Percentiles rank a stretch among this genome's conserved stretches.
phyloP scores from a whole-genome alignment of 1,140 invertebrate genomes.

The Eubasilissa regina region DNA sequence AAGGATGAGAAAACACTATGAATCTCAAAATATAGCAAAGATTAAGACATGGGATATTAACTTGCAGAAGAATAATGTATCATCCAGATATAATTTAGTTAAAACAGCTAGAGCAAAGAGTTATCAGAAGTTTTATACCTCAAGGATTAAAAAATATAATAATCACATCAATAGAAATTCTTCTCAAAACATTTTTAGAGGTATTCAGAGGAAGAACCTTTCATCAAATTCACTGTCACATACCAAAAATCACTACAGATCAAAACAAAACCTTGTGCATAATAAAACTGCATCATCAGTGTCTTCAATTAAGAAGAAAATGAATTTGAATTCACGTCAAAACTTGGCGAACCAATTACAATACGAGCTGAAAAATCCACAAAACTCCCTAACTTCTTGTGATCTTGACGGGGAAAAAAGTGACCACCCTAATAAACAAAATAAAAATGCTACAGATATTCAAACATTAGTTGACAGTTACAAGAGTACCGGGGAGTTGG shows the following conservation, averaged over 20 bases:
- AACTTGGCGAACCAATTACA: background rate
- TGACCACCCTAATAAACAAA: background rate
- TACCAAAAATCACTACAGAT: background rate
- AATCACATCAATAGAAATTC: slow-evolving; percentile 1
- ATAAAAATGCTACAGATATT: background rate
- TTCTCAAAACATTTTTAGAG: slow-evolving; percentile 10
- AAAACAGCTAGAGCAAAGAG: background rate
- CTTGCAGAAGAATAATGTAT: background rate
- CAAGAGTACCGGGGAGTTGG: background rate
- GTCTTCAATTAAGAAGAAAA: background rate
- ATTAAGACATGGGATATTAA: background rate
- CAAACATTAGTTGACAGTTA: background rate
- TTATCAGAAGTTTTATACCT: background rate
- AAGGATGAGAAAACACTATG: slow-evolving; percentile 20
- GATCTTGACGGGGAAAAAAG: background rate
- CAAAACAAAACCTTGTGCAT: background rate
- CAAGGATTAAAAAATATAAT: background rate
- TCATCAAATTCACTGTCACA: background rate
- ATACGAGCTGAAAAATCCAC: background rate
- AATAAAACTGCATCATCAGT: background rate
- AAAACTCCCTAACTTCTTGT: background rate
- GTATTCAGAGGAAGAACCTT: background rate
- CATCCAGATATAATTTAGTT: background rate
- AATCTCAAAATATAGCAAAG: background rate
- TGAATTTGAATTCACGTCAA: background rate